Evolutionary conservation across 2,888 invertebrate genomes (phyloP), one percentile per base, ranked within the genome.

Genomic region (Lepidochrysops patricia): DNA sequence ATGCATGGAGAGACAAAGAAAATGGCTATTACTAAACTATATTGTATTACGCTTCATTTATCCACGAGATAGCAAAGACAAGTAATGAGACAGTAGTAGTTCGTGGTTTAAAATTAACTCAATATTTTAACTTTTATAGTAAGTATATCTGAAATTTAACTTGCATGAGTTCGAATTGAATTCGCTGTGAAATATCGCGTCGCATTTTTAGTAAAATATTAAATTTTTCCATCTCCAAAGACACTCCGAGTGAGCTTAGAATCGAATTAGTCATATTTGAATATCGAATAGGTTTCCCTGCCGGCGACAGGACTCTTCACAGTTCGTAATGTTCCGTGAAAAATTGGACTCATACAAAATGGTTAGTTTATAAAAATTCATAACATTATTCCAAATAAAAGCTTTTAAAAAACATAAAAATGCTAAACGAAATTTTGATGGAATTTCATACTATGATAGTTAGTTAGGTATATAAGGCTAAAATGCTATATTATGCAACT

Each of bases 131-230:
- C 6, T 48, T 48, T 15, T 49, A 12, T 2, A 12, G 7, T 29
- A 15, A 54, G 15, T 32, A 19, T 29, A 32, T 54, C 15, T 29
- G 2, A 29, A 54, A 32, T 32, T 15, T 19, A 19, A 32, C 26
- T 50, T 4, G 7, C 50, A 2, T n/a, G 26, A 50, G 13, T 29
- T 29, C 15, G 32, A 54, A 54, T 32, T 54, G 54, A 54, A 54
- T 54, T 12, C 19, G 19, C 29, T 32, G 54, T 54, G 23, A 54
- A 54, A 54, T 54, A 54, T 54, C 12, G 32, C n/a, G 54, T 54
- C 54, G 29, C 29, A 32, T 54, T 54, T 54, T 32, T 19, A 54
- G 29, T 54, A 54, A 54, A 54, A 54, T 54, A 54, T 54, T 29
- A 54, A 54, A 29, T 54, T 54, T 29, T 54, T 27, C 32, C 29